Evolutionary conservation across 1,140 invertebrate species (phyloP), one percentile per base, ranked within the genome.

Genomic region (Drosophila sp.): DNA sequence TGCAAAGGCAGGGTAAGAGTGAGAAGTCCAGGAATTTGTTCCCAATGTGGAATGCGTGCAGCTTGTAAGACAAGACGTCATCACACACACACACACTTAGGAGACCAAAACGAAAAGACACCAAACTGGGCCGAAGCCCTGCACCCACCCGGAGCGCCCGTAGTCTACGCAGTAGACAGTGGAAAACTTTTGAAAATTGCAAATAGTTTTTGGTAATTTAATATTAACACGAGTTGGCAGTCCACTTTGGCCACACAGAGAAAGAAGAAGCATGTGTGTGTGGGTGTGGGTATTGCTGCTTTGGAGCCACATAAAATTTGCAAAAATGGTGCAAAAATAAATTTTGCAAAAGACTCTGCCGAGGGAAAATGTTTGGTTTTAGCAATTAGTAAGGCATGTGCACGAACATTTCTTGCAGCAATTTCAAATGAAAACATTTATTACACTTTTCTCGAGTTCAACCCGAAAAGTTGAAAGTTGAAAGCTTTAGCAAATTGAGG

Each of bases 121-220:
- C 40, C 40, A n/a, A 41, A 41, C 11, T n/a, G 27, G 41, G 60
- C 29, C 44, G 10, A 60, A 66, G 32, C 23, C 64, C 72, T 47
- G 17, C 4, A 11, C 44, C 44, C 6, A 7, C 33, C 2, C 33
- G 41, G 5, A 44, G 5, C n/a, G n/a, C n/a, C 41, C n/a, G n/a
- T n/a, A n/a, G n/a, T 47, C 44, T 47, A 47, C 44, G 23, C 23
- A 50, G 23, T 7, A 78, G 76, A 78, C 72, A 72, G 74, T 70
- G 67, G 54, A 74, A 70, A 80, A 80, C 74, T 78, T 77, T 65
- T 40, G 67, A 74, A 78, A 80, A 80, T 80, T 77, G 75, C 62
- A 78, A 80, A 78, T 70, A 80, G 78, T 80, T 80, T 80, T 70
- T 78, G 75, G 71, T 80, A 78, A 80, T 80, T 80, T 80, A 80